phyloP scores from a whole-genome alignment of 2,888 invertebrate species.

The Tridacna crocea region DNA sequence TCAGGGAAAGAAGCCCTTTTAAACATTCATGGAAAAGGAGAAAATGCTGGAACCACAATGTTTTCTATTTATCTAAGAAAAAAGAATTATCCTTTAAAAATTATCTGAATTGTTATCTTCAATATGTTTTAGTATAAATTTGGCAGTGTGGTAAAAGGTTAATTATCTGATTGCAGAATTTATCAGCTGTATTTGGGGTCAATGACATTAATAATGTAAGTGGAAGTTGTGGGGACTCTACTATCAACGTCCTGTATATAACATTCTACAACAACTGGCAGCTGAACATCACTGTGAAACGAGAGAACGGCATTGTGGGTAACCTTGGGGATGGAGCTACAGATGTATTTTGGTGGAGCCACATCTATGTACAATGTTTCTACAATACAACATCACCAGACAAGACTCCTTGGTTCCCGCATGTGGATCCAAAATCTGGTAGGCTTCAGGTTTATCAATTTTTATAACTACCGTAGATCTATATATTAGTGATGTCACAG shows the following conservation, averaged over 20 bases:
- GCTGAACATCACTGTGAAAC: slow-evolving; percentile 16
- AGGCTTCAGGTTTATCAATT: background rate
- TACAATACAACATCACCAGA: background rate
- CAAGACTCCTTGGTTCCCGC: background rate
- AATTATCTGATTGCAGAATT: slow-evolving; percentile 5
- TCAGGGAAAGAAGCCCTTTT: too few species aligned
- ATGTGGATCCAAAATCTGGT: background rate
- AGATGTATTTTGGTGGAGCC: slow-evolving; percentile 9
- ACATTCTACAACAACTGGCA: slow-evolving; percentile 25
- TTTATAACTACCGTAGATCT: background rate
- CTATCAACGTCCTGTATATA: slow-evolving; percentile 5
- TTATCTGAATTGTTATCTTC: too few species aligned
- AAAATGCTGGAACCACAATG: too few species aligned
- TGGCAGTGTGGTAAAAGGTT: too few species aligned
- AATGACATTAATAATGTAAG: background rate
- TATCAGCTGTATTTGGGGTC: slow-evolving; percentile 3
- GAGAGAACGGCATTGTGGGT: background rate
- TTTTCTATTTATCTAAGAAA: too few species aligned
- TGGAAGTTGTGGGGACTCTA: background rate
- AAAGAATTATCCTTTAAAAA: too few species aligned
- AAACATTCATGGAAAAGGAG: too few species aligned
- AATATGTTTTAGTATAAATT: too few species aligned
- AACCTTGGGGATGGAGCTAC: background rate
- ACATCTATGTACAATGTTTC: background rate
- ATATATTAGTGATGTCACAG: background rate